Conservation (phyloP, 2,888 invertebrate species). For the Lycocerus yunnanus region DNA sequence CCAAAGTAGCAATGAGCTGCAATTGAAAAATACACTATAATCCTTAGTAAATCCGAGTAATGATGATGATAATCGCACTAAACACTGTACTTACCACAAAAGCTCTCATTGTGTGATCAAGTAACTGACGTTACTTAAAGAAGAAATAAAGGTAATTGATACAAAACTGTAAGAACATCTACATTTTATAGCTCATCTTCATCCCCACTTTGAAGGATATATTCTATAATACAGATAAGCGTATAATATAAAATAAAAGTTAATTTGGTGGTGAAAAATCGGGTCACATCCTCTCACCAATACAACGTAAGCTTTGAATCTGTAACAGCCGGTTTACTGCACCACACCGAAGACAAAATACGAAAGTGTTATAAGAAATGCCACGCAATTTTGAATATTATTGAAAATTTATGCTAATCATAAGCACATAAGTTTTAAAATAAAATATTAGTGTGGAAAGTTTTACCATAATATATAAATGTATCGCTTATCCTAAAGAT, state of each 20-base stretch:
- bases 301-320: conserved; percentile 34
- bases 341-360: conserved; percentile 7
- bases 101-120: conserved; percentile 44
- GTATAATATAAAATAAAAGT: conserved; percentile 30
- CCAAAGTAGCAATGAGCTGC: conserved; percentile 50
- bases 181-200: conserved; percentile 48
- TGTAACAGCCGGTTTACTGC: conserved; percentile 36
- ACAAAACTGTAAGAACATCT: conserved; percentile 33
- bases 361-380: conserved; percentile 16
- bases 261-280: conserved; percentile 47
- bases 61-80: conserved; percentile 5
- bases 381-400: conserved; percentile 34
- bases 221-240: conserved; percentile 6
- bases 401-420: conserved; percentile 47
- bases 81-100: conserved; percentile 46
- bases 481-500: not conserved
- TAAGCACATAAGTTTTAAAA: not conserved
- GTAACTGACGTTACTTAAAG: conserved; percentile 44
- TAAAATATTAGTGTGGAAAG: not conserved
- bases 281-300: conserved; percentile 49
- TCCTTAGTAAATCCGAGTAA: conserved; percentile 12
- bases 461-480: not conserved
- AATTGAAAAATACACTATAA: conserved; percentile 33
- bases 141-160: conserved; percentile 43
- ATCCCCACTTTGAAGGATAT: conserved; percentile 40